Conservation (phyloP, 2,113 vertebrate species). For the Butorides virescens region DNA sequence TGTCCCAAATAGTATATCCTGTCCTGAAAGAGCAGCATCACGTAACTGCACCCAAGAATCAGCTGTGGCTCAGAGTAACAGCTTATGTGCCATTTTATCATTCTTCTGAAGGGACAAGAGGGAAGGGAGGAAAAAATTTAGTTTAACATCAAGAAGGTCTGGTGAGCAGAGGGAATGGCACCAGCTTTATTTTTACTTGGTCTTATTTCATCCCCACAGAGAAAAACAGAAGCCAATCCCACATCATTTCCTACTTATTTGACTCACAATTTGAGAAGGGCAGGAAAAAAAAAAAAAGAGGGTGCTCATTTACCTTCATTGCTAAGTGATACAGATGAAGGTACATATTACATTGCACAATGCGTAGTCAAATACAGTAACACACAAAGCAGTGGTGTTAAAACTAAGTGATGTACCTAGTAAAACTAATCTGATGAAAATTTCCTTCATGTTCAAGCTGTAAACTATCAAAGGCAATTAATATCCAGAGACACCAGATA, state of each 20-base stretch:
- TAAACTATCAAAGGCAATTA: not conserved
- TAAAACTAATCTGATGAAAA: not conserved
- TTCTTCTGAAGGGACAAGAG: not conserved
- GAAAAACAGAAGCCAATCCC: not conserved
- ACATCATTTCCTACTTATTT: not conserved
- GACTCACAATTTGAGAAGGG: not conserved
- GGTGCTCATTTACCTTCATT: not conserved
- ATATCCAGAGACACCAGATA: not conserved
- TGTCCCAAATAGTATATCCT: not conserved
- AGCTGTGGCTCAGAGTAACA: not conserved
- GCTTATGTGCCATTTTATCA: not conserved
- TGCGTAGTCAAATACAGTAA: not conserved
- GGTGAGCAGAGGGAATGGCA: not conserved
- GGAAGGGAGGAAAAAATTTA: not conserved
- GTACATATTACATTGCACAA: not conserved
- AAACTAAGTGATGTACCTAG: not conserved
- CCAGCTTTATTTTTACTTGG: not conserved
- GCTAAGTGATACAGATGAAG: not conserved
- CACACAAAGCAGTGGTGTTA: not conserved
- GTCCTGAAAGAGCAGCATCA: not conserved
- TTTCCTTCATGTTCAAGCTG: not conserved
- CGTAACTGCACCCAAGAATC: not conserved
- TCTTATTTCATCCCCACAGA: not conserved
- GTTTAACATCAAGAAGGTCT: not conserved
- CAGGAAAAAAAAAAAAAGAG: not conserved